phyloP scores from a whole-genome alignment of 2,113 vertebrate species.

The Mesembrinibis cayennensis region DNA sequence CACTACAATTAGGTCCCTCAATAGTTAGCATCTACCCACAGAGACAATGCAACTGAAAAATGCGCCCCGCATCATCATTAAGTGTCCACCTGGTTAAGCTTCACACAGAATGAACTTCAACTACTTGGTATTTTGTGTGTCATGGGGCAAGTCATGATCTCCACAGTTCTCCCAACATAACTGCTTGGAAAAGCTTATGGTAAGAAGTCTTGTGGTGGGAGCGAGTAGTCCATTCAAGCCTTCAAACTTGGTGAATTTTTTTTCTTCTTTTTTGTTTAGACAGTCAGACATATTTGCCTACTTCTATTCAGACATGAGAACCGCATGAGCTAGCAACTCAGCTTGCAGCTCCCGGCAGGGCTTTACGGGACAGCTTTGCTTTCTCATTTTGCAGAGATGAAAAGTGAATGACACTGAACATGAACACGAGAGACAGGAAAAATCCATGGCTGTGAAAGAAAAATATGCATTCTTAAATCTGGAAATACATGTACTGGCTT shows the following conservation, averaged over 20 bases:
- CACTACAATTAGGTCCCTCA: neutral
- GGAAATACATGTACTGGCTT: neutral
- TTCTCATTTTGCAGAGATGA: neutral
- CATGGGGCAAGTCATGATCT: neutral
- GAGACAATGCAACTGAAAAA: neutral
- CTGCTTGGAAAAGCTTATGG: neutral
- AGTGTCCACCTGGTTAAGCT: neutral
- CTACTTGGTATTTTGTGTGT: neutral
- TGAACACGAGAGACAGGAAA: neutral
- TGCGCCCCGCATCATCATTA: accelerated
- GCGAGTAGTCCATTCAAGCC: neutral
- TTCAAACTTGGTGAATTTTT: neutral
- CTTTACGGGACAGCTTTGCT: neutral
- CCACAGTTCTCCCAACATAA: neutral
- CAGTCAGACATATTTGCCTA: neutral
- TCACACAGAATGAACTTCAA: neutral
- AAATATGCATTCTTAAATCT: neutral
- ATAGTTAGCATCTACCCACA: neutral
- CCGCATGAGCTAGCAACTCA: neutral
- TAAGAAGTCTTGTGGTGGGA: neutral
- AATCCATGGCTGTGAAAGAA: neutral
- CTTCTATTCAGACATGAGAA: neutral
- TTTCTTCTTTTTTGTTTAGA: neutral
- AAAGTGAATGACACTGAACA: neutral
- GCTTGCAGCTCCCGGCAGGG: neutral